Percentiles rank a stretch among this genome's conserved stretches.
Conservation (phyloP, 2,797 vertebrate species). For the Ctenosaura bakeri region DNA sequence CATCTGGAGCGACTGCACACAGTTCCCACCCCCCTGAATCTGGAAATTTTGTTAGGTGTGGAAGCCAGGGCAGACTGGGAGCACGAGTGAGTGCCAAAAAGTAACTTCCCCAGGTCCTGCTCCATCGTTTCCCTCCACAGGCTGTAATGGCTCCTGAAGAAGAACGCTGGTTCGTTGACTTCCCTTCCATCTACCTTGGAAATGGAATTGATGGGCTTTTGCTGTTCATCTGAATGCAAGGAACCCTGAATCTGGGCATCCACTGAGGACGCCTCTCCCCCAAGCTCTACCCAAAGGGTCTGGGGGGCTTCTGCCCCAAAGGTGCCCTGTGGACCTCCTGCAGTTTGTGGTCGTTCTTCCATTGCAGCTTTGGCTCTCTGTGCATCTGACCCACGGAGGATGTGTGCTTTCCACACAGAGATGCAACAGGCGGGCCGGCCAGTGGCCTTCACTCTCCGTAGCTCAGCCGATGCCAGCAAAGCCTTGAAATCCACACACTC, state of each 20-base stretch:
- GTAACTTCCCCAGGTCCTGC: too few relatives aligned
- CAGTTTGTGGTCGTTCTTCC: too few relatives aligned
- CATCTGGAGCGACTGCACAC: too few relatives aligned
- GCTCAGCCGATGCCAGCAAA: background rate
- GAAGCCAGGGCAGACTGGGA: too few relatives aligned
- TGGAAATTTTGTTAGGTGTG: too few relatives aligned
- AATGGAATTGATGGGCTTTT: background rate
- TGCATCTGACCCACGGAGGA: too few relatives aligned
- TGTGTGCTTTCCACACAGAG: background rate
- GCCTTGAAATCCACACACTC: background rate
- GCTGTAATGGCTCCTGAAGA: background rate
- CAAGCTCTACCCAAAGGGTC: background rate
- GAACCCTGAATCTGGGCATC: too few relatives aligned
- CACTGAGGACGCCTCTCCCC: background rate
- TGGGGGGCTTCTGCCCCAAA: too few relatives aligned
- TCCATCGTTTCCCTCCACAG: background rate
- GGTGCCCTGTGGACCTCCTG: background rate
- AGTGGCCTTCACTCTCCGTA: background rate
- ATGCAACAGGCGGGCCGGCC: background rate
- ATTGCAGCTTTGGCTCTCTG: fast-evolving
- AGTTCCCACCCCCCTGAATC: too few relatives aligned
- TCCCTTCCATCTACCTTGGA: background rate
- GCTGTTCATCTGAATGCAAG: background rate
- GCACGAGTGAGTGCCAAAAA: too few relatives aligned
- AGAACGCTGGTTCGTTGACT: background rate